phyloP scores from a whole-genome alignment of 2,797 vertebrate species.

The Acanthurus leucopareius region DNA sequence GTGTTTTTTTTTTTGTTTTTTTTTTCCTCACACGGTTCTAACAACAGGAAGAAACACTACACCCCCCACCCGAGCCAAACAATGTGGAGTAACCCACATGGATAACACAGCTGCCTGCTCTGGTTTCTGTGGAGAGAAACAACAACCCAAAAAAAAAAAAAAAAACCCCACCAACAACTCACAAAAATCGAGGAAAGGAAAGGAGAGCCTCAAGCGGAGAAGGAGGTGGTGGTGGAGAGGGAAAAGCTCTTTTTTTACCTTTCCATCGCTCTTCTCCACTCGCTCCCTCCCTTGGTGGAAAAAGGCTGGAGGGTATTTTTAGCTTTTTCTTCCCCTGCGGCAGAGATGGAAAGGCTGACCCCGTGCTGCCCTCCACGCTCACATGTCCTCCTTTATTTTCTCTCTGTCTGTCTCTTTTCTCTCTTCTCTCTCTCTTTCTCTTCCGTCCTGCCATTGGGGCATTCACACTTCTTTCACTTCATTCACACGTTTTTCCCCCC shows the following conservation, averaged over 20 bases:
- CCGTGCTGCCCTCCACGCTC: constrained; percentile 67
- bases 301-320: constrained; percentile 82
- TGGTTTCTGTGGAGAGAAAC: constrained; percentile 63
- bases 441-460: constrained; percentile 43
- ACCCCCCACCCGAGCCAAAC: constrained; percentile 47
- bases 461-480: constrained; percentile 58
- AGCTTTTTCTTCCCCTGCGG: constrained; percentile 74
- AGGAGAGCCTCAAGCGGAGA: constrained; percentile 63
- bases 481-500: constrained; percentile 65
- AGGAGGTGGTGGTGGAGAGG: constrained; percentile 28
- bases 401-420: constrained; percentile 37
- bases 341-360: constrained; percentile 77
- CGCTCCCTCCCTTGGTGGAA: constrained; percentile 47
- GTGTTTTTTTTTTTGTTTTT: constrained; percentile 34
- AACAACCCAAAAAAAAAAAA: constrained; percentile 1
- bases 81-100: constrained; percentile 68
- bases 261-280: constrained; percentile 49
- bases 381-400: constrained; percentile 70
- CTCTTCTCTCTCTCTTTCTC: constrained; percentile 27
- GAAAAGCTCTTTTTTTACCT: constrained; percentile 30
- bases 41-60: constrained; percentile 67
- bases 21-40: constrained; percentile 41
- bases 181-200: constrained; percentile 11
- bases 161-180: no score
- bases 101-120: constrained; percentile 62